Evolutionary conservation across 1,140 invertebrate genomes (phyloP), one percentile per base, ranked within the genome.

Genomic region (Drosophila kurseongensis): DNA sequence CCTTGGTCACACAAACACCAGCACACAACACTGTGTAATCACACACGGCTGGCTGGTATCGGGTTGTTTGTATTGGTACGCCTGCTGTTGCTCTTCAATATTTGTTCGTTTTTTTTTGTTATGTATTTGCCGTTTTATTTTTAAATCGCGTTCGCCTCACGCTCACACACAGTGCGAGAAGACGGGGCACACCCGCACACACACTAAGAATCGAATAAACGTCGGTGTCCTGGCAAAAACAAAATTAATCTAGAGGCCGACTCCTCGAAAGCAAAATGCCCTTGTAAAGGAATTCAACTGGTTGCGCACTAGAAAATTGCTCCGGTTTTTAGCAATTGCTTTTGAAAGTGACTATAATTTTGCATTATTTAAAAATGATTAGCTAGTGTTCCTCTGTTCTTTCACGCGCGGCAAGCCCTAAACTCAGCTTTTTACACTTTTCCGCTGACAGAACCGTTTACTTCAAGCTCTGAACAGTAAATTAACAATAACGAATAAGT

Each of bases 41-140:
- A 84, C 63, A 48, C 73, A 83, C 57, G 60, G 36, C 61, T 69
- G 47, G 78, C 56, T 58, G 66, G 75, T 76, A 63, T 65, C 27
- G 58, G 59, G 42, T 7, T 79, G 58, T 58, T 55, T 69, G 58
- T 84, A 59, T 41, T 75, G 62, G 78, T 73, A 63, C 72, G 75
- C 73, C 52, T 36, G 75, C 62, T 88, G 75, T 59, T 81, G 77
- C 71, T 72, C 80, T 71, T 84, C 78, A 68, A 89, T 84, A 78
- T 78, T 50, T 50, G 23, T 23, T 23, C 23, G 23, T 23, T 23
- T 23, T 78, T 81, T 45, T 80, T 78, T 81, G 54, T 82, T 85
- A 85, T 85, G 82, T 85, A 88, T 84, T 88, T 84, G 80, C 76
- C 41, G 83, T 80, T 77, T 88, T 88, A 88, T 88, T 88, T 88